Evolutionary conservation across 2,888 invertebrate species (phyloP).

Genomic region (Campopleginae sp.): DNA sequence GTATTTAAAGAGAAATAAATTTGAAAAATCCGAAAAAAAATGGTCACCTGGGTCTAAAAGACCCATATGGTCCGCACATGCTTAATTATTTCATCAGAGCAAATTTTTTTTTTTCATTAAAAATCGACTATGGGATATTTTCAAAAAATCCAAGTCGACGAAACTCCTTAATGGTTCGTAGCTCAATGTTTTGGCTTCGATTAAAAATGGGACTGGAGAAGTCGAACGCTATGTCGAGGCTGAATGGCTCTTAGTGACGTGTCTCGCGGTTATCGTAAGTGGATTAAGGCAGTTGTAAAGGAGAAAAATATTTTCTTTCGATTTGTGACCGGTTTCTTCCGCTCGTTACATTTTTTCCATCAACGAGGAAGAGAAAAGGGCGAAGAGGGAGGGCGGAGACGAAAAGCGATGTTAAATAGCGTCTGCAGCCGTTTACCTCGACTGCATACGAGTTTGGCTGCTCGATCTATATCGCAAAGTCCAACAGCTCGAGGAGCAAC

Average conservation of each 20-base stretch:
- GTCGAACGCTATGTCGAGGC: constrained; percentile 1
- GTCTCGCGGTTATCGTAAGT: constrained; percentile 61
- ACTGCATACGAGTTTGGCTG: neutral
- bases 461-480: constrained; percentile 32
- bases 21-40: no score
- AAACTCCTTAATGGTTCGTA: no score
- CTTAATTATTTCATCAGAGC: no score
- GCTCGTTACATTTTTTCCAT: constrained; percentile 43
- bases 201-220: neutral
- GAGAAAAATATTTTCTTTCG: constrained; percentile 22
- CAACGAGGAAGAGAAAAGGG: neutral
- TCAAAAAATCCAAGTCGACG: no score
- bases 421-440: constrained; percentile 38
- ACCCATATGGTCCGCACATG: no score
- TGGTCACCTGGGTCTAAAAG: no score
- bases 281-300: constrained; percentile 53
- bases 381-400: neutral
- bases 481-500: constrained; percentile 40
- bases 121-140: no score
- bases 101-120: no score
- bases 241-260: constrained; percentile 31
- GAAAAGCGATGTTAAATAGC: constrained; percentile 64
- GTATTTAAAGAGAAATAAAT: no score
- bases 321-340: constrained; percentile 14
- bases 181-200: neutral